Percentiles rank a stretch among this genome's conserved stretches.
These are phyloP conservation scores for Disparrhopalites patrizii DNA, from an alignment of 2,888 invertebrate genomes.

Conservation along the genomic window DNA sequence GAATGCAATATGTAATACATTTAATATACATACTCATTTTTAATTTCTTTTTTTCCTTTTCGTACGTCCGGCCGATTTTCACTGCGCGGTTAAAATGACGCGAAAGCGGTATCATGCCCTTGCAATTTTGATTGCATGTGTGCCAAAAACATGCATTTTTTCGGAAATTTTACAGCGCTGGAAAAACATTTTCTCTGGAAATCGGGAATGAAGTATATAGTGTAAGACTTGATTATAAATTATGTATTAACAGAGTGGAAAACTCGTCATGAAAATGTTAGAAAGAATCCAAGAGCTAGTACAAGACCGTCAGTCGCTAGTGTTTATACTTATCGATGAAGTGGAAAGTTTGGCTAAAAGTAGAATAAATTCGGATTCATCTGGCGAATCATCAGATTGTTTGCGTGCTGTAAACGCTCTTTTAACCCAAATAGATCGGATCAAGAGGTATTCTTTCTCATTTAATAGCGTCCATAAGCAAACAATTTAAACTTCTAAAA, in stretches of 20 bases:
- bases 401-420: conserved; percentile 95
- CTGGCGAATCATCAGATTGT: conserved; percentile 90
- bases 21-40: too few species aligned
- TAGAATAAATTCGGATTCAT: conserved; percentile 79
- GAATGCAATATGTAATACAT: too few species aligned
- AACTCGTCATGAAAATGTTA: conserved; percentile 89
- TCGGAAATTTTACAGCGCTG: too few species aligned
- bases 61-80: too few species aligned
- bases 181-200: too few species aligned
- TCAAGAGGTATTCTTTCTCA: conserved; percentile 59
- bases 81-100: too few species aligned
- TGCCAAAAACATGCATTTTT: too few species aligned
- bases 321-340: conserved; percentile 91
- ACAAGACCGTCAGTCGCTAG: conserved; percentile 71
- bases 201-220: too few species aligned
- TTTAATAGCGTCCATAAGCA: background rate
- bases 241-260: conserved; percentile 70
- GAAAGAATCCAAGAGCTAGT: conserved; percentile 75
- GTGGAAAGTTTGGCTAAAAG: conserved; percentile 85
- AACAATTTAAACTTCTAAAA: background rate
- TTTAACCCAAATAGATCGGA: conserved; percentile 86
- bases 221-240: too few species aligned
- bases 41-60: too few species aligned
- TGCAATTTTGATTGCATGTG: too few species aligned
- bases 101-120: too few species aligned